Percentiles rank a stretch among this genome's conserved stretches.
These are phyloP conservation scores for Poeciliopsis turrubarensis DNA, from an alignment of 2,113 vertebrate species.

Conservation along the genomic window DNA sequence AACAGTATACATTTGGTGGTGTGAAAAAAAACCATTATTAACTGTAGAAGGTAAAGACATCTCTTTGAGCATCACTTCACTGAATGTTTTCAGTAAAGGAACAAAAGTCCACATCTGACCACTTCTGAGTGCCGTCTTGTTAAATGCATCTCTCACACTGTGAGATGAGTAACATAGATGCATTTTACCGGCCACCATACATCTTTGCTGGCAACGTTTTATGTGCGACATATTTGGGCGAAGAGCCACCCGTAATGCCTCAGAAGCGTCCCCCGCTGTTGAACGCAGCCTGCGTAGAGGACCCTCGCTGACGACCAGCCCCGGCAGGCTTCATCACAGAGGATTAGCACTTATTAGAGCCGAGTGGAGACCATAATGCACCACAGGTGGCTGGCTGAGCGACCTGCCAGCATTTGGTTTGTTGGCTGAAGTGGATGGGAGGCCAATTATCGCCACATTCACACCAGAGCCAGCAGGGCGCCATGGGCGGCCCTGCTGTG, in stretches of 20 bases:
- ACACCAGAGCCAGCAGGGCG: not conserved
- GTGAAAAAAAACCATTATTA: no score
- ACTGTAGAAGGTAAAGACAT: no score
- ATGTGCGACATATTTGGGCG: not conserved
- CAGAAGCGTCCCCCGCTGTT: not conserved
- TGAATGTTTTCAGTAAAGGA: no score
- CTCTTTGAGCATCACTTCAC: no score
- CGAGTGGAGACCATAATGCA: conserved; percentile 62
- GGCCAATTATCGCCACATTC: conserved; percentile 54
- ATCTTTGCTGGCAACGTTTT: not conserved
- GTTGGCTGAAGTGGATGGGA: conserved; percentile 43
- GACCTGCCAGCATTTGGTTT: conserved; percentile 54
- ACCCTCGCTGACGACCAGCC: conserved; percentile 1
- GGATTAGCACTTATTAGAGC: conserved; percentile 62
- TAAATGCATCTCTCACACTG: no score
- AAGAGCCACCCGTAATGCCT: conserved; percentile 6
- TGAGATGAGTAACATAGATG: no score
- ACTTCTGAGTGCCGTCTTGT: no score
- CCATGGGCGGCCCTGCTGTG: conserved; percentile 19
- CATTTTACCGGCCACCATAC: not conserved
- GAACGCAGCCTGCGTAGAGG: conserved; percentile 29
- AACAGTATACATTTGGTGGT: no score
- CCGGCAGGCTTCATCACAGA: conserved; percentile 46
- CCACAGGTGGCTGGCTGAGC: conserved; percentile 53
- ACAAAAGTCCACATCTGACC: no score